Evolutionary conservation across 2,113 vertebrate species (phyloP), one percentile per base, ranked within the genome.

Genomic region (Lichenostomus cassidix): DNA sequence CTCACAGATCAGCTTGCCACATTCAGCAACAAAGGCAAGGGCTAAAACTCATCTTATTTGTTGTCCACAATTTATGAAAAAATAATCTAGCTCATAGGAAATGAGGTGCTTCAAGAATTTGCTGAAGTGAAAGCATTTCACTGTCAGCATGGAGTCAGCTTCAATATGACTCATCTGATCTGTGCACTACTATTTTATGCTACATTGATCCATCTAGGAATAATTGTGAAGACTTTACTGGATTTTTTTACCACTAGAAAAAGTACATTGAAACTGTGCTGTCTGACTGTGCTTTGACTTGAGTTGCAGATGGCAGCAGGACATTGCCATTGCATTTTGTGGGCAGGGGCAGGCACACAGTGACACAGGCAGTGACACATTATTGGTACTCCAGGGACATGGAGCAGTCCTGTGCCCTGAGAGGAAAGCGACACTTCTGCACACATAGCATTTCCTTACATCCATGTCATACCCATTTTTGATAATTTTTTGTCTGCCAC

Each of bases 51-150:
- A 62, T 92, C 67, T 96, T 94, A 95, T 88, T 86, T 95, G 75
- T 74, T 95, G 95, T 64, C 92, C 79, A 84, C 73, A 93, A 86
- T 83, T 96, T 95, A 96, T 94, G 96, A 96, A 96, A 96, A 95
- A 87, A 96, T 96, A 96, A 97, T 95, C 92, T 90, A 94, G 92
- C 85, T 94, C 75, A 90, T 91, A 94, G 95, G 85, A 97, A 96
- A 96, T 93, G 47, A 97, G 92, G 65, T 77, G 76, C 91, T 95
- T 95, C 93, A 90, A 87, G 87, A 94, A 71, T 95, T 94, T 47
- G 37, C 87, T 58, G 39, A 95, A 96, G 81, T 76, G 83, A 95
- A 92, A 96, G 83, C 46, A 85, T 96, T 94, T 96, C 81, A 93
- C 85, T 93, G 88, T 94, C 96, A 97, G 94, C 70, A 60, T 42